A percentile compares a stretch with the other conserved stretches of the same genome.
phyloP scores from a whole-genome alignment of 2,797 vertebrate species.

The Eutrigla gurnardus region DNA sequence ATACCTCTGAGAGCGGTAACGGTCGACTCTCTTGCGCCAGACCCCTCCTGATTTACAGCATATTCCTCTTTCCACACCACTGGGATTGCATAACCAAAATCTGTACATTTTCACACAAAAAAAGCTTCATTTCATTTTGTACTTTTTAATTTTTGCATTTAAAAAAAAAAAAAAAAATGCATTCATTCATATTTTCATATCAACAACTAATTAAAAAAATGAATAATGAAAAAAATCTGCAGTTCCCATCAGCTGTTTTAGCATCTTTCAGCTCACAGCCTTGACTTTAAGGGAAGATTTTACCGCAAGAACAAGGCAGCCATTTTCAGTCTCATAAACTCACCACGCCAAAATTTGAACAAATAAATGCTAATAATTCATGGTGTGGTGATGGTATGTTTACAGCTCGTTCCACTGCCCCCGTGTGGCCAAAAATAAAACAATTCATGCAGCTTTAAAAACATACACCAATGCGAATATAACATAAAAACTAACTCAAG shows the following conservation, averaged over 20 bases:
- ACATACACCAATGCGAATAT: not conserved
- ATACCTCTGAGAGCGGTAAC: rapidly evolving
- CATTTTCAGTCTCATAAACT: not conserved
- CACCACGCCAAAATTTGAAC: too few relatives aligned
- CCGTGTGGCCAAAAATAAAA: not conserved
- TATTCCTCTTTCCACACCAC: constrained; percentile 26
- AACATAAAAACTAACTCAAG: constrained; percentile 1
- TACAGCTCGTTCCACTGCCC: not conserved
- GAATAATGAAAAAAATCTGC: not conserved
- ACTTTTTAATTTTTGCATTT: constrained; percentile 4
- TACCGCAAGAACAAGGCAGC: not conserved
- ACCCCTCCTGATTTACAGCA: not conserved
- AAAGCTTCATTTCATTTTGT: not conserved
- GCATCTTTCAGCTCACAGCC: not conserved
- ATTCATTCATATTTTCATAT: not conserved
- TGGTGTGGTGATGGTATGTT: not conserved
- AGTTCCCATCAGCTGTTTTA: not conserved
- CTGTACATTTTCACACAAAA: not conserved
- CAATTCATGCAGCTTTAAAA: not conserved
- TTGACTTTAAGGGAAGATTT: not conserved
- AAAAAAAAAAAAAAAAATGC: not conserved
- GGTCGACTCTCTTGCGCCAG: constrained; percentile 27
- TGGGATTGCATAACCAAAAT: not conserved
- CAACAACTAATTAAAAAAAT: not conserved
- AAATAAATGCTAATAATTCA: not conserved